Conservation (phyloP, 2,113 vertebrate genomes). For the Barnardius zonarius region DNA sequence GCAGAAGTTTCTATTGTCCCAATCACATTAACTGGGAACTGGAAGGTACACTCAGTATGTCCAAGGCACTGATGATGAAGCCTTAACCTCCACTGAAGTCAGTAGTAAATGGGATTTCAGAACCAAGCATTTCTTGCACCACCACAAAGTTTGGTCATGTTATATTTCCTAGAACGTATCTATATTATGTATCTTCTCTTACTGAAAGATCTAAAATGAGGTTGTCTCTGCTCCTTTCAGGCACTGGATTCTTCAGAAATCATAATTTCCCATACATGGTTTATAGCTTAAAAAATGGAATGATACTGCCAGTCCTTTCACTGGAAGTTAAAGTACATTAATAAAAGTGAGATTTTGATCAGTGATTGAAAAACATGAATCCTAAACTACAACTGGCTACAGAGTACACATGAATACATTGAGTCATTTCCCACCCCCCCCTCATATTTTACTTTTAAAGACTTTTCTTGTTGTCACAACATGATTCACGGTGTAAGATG, state of each 20-base stretch:
- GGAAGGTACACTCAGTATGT: not conserved
- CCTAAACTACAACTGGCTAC: not conserved
- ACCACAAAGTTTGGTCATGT: not conserved
- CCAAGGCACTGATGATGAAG: not conserved
- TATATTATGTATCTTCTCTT: not conserved
- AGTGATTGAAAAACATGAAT: not conserved
- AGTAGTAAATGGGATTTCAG: not conserved
- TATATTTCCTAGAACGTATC: not conserved
- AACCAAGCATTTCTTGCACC: not conserved
- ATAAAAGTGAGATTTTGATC: not conserved
- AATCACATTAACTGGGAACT: not conserved
- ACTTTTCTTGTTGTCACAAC: not conserved
- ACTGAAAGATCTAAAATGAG: not conserved
- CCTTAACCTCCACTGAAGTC: not conserved
- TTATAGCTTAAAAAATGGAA: not conserved
- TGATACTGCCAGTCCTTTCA: not conserved
- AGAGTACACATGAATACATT: not conserved
- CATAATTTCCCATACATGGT: not conserved
- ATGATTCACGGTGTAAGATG: not conserved
- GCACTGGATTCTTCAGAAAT: not conserved
- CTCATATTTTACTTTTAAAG: not conserved
- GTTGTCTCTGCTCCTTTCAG: not conserved
- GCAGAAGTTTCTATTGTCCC: not conserved
- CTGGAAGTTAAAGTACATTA: not conserved
- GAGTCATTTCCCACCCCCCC: not conserved